Percentiles rank a stretch among this genome's conserved stretches.
phyloP scores from a whole-genome alignment of 2,797 vertebrate genomes.

The Brachyrhaphis roseni region DNA sequence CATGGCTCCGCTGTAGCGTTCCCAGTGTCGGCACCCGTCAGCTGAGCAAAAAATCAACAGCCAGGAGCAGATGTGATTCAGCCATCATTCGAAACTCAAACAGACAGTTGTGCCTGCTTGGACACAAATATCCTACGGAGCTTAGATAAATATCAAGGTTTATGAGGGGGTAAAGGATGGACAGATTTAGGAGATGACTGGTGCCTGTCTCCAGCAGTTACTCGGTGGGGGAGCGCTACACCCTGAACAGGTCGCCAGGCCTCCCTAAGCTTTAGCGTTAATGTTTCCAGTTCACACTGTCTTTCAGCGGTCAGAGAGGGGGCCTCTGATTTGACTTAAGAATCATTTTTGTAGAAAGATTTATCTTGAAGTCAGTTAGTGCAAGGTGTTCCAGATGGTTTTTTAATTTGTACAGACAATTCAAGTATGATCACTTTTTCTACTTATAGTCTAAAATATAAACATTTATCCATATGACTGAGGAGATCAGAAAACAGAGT shows the following conservation, averaged over 20 bases:
- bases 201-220: not conserved
- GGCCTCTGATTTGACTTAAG: not conserved
- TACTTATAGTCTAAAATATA: not conserved
- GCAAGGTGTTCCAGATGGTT: not conserved
- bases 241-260: not conserved
- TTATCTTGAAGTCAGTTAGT: not conserved
- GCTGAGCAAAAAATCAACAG: slow-evolving; percentile 70
- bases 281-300: not conserved
- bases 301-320: not conserved
- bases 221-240: not conserved
- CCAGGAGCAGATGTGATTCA: slow-evolving; percentile 9
- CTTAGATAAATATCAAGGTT: not conserved
- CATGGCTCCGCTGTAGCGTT: slow-evolving; percentile 91
- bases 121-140: not conserved
- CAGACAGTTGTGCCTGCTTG: not conserved
- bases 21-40: slow-evolving; percentile 94
- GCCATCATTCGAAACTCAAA: not conserved
- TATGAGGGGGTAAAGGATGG: not conserved
- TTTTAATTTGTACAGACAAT: not conserved
- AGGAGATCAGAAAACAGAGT: not conserved
- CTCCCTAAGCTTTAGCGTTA: not conserved
- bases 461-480: not conserved
- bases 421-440: not conserved
- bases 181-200: not conserved
- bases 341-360: not conserved